Conservation (phyloP, 2,888 invertebrate species). For the Cremastinae sp. region DNA sequence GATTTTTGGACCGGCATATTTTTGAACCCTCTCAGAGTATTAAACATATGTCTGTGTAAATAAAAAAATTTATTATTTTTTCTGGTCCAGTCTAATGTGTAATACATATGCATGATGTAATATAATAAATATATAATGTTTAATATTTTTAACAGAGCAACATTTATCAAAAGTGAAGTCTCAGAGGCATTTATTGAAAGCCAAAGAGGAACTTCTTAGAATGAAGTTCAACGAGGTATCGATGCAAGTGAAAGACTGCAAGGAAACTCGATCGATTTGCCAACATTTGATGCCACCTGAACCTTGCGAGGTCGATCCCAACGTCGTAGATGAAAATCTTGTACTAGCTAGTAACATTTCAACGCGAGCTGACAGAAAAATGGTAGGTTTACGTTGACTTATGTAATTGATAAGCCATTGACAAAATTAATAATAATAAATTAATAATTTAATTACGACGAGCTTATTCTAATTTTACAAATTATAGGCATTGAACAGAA, state of each 20-base stretch:
- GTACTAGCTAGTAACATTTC: conserved; percentile 68
- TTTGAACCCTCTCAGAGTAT: too few species aligned
- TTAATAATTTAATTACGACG: conserved; percentile 1
- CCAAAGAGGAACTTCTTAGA: conserved; percentile 68
- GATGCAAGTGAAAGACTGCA: conserved; percentile 69
- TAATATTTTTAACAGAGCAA: conserved; percentile 64
- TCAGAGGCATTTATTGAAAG: conserved; percentile 57
- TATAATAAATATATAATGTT: too few species aligned
- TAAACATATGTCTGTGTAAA: too few species aligned
- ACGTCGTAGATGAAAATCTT: conserved; percentile 68
- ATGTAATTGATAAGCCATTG: background rate
- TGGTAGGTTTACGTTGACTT: conserved; percentile 64
- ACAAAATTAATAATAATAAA: background rate
- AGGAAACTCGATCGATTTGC: conserved; percentile 72
- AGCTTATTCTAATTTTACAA: conserved; percentile 21
- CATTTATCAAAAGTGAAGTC: conserved; percentile 66
- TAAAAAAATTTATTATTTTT: too few species aligned
- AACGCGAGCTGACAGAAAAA: conserved; percentile 70
- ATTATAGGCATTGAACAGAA: conserved; percentile 69
- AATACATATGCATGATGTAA: too few species aligned
- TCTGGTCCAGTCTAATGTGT: too few species aligned
- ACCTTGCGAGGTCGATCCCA: conserved; percentile 67
- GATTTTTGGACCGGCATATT: too few species aligned
- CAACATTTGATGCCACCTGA: conserved; percentile 71
- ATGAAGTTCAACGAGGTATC: conserved; percentile 69